These are phyloP conservation scores for Leptopilina clavipes DNA, from an alignment of 1,140 invertebrate species.

Conservation along the genomic window DNA sequence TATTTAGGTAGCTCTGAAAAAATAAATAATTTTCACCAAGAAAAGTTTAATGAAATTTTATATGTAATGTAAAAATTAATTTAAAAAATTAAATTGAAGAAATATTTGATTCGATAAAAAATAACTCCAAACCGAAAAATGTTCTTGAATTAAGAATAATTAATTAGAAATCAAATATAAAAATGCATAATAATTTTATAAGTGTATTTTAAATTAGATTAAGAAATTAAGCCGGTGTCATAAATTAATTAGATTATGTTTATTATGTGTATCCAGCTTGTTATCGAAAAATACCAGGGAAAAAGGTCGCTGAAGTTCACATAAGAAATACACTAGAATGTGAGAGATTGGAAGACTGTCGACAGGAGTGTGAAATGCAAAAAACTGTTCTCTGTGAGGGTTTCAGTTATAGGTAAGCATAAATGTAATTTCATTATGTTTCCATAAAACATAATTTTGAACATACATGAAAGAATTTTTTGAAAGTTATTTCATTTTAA, in stretches of 20 bases:
- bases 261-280: slow-evolving; percentile 77
- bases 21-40: too few species aligned
- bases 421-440: background rate
- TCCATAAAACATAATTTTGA: background rate
- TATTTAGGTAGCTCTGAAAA: too few species aligned
- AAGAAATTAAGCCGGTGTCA: background rate
- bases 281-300: slow-evolving; percentile 82
- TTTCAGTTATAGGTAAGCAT: slow-evolving; percentile 85
- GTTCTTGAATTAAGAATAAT: too few species aligned
- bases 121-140: slow-evolving; percentile 7
- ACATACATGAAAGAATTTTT: background rate
- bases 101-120: too few species aligned
- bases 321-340: slow-evolving; percentile 81
- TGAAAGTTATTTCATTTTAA: background rate
- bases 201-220: too few species aligned
- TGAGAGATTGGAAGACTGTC: slow-evolving; percentile 83
- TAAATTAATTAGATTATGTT: slow-evolving; percentile 23
- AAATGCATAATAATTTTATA: too few species aligned
- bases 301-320: slow-evolving; percentile 79
- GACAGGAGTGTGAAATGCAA: slow-evolving; percentile 83
- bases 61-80: too few species aligned
- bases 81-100: too few species aligned
- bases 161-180: too few species aligned
- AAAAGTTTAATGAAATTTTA: too few species aligned
- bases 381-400: slow-evolving; percentile 85